A percentile compares a stretch with the other conserved stretches of the same genome.
These are phyloP conservation scores for Eristalis tenax DNA, from an alignment of 2,888 invertebrate species.

Conservation along the genomic window DNA sequence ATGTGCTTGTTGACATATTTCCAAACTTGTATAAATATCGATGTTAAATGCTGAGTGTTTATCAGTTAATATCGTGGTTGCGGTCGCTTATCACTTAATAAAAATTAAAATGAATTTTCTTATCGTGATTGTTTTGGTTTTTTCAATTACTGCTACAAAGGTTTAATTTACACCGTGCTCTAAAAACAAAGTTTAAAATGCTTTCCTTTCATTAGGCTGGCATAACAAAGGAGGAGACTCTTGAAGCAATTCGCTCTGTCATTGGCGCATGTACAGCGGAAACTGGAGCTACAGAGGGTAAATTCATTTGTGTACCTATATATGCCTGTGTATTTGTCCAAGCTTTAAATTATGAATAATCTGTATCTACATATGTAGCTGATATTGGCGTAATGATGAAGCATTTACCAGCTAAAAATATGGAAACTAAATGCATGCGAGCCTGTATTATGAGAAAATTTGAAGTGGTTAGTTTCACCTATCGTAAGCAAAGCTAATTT, in stretches of 20 bases:
- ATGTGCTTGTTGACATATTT: neutral
- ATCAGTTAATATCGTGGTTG: neutral
- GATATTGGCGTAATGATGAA: slow-evolving; percentile 77
- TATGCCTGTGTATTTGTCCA: no score
- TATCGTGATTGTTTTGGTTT: neutral
- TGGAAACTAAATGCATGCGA: slow-evolving; percentile 78
- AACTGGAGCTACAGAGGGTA: slow-evolving; percentile 22
- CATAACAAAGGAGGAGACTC: neutral
- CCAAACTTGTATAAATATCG: neutral
- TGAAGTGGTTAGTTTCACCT: slow-evolving; percentile 77
- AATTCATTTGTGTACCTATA: neutral
- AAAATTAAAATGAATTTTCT: neutral
- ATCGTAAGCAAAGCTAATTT: no score
- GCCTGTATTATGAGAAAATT: slow-evolving; percentile 79
- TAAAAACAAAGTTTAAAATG: neutral
- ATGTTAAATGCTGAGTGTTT: neutral
- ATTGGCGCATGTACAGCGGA: neutral
- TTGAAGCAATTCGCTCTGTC: neutral
- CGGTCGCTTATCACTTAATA: neutral
- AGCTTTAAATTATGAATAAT: neutral
- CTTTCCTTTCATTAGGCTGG: neutral
- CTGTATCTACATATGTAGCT: slow-evolving; percentile 66
- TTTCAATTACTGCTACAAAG: neutral
- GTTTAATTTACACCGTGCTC: neutral
- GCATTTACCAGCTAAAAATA: slow-evolving; percentile 74